A percentile compares a stretch with the other conserved stretches of the same genome.
These are phyloP conservation scores for Cossypha heuglini DNA, from an alignment of 2,797 vertebrate genomes.

Conservation along the genomic window DNA sequence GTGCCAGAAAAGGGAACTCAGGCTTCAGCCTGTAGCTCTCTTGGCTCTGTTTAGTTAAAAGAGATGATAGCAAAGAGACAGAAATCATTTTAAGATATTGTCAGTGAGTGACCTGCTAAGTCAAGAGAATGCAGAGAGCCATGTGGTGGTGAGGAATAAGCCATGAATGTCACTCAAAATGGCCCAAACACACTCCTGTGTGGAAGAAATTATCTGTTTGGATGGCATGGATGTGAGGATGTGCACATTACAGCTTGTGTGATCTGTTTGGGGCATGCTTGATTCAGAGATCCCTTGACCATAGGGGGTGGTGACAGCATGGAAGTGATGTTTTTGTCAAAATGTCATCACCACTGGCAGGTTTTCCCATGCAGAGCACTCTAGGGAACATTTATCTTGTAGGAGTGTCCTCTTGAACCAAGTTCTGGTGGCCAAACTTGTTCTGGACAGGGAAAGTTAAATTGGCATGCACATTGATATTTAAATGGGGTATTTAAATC, in stretches of 20 bases:
- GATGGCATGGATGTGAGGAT: fast-evolving
- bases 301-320: fast-evolving
- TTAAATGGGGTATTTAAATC: background rate
- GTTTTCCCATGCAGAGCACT: background rate
- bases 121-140: background rate
- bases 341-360: fast-evolving
- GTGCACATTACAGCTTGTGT: background rate
- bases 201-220: background rate
- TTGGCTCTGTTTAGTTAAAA: background rate
- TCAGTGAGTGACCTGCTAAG: background rate
- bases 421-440: background rate
- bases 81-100: background rate
- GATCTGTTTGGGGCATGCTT: background rate
- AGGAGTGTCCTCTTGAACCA: background rate
- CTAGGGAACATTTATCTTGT: background rate
- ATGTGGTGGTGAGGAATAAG: background rate
- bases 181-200: background rate
- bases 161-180: background rate
- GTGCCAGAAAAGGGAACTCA: background rate
- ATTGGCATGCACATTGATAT: background rate
- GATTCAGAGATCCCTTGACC: background rate
- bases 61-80: background rate
- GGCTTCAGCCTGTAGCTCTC: background rate
- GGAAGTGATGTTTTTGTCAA: background rate
- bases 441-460: background rate